These are phyloP conservation scores for Lepidurus arcticus DNA, from an alignment of 1,140 invertebrate genomes.

Conservation along the genomic window DNA sequence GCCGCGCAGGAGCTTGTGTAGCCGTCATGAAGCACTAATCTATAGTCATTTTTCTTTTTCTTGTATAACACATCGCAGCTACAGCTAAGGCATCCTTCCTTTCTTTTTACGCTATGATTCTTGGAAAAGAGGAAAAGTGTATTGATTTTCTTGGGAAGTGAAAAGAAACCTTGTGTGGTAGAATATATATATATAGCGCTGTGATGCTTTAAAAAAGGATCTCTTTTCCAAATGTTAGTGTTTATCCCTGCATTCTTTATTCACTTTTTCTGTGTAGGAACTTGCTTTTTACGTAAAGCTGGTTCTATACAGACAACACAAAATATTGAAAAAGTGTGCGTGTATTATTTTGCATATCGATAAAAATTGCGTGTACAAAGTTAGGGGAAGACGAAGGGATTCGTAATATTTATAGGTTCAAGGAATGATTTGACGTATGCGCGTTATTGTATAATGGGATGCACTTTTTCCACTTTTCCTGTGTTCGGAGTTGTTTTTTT, in stretches of 20 bases:
- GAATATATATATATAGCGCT: background rate
- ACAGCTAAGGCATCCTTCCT: background rate
- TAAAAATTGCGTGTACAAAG: background rate
- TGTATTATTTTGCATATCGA: background rate
- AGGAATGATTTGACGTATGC: background rate
- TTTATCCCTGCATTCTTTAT: background rate
- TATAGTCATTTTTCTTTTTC: background rate
- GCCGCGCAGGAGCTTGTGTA: constrained; percentile 80
- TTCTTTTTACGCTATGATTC: background rate
- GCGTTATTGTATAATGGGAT: background rate
- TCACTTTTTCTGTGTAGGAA: too few relatives aligned
- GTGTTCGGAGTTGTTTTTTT: too few relatives aligned
- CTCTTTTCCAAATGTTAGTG: background rate
- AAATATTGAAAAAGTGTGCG: background rate
- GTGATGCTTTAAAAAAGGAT: background rate
- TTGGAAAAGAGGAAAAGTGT: background rate
- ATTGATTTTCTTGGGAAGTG: background rate
- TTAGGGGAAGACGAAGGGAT: background rate
- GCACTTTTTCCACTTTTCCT: too few relatives aligned
- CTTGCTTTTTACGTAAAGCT: too few relatives aligned
- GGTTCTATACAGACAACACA: background rate
- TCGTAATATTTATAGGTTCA: background rate
- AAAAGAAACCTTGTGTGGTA: background rate
- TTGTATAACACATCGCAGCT: background rate
- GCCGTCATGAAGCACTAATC: constrained; percentile 50